A percentile compares a stretch with the other conserved stretches of the same genome.
Conservation (phyloP, 2,113 vertebrate species). For the Solea senegalensis region DNA sequence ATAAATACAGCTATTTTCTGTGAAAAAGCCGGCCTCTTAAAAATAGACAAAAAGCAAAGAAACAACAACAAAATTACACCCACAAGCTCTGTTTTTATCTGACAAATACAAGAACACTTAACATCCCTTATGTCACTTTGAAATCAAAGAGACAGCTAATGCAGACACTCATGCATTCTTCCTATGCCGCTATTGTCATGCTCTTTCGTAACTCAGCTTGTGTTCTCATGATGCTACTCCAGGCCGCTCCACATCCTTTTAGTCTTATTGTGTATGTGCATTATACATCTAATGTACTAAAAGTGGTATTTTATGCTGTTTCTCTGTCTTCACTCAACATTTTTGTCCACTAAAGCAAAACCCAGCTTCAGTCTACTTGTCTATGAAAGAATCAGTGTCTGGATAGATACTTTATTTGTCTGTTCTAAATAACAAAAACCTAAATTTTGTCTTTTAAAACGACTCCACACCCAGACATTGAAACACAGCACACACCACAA, state of each 20-base stretch:
- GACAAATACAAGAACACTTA: constrained; percentile 28
- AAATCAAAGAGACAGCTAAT: constrained; percentile 18
- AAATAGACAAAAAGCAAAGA: constrained; percentile 6
- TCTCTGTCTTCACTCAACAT: too few relatives aligned
- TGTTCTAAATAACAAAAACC: too few relatives aligned
- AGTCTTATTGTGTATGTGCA: neutral
- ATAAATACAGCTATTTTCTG: constrained; percentile 40
- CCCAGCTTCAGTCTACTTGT: too few relatives aligned
- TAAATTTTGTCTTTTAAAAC: too few relatives aligned
- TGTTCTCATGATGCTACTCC: neutral
- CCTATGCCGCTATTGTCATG: constrained; percentile 3
- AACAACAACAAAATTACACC: constrained; percentile 26
- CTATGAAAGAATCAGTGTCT: too few relatives aligned
- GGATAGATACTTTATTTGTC: too few relatives aligned
- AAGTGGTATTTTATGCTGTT: too few relatives aligned
- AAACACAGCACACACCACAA: too few relatives aligned
- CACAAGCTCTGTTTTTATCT: constrained; percentile 37
- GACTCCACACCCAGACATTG: too few relatives aligned
- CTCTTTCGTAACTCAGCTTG: constrained; percentile 7
- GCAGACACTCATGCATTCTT: constrained; percentile 9
- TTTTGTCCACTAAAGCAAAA: too few relatives aligned
- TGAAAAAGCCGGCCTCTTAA: constrained; percentile 9
- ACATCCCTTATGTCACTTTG: constrained; percentile 31
- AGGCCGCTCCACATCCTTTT: constrained; percentile 1
- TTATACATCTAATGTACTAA: neutral